Evolutionary conservation across 2,113 vertebrate species (phyloP), one percentile per base, ranked within the genome.

Genomic region (Marmota flaviventris): DNA sequence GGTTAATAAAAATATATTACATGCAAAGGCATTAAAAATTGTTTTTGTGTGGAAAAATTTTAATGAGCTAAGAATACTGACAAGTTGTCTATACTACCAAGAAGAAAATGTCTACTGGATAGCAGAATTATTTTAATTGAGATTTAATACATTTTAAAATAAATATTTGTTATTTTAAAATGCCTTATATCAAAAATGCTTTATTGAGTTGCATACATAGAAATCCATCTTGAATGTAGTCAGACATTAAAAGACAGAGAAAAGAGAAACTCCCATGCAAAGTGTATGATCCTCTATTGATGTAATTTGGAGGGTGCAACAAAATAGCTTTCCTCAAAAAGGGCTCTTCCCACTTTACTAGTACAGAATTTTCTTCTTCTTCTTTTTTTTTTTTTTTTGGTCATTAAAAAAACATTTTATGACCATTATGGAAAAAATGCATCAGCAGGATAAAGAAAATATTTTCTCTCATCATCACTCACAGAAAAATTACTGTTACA

Each of bases 71-170:
- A 65, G 75, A 72, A 58, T 85, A 58, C 4, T 39, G 34, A 61
- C 2, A 51, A n/a, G 2, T 93, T 93, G 10, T 83, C 5, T 63
- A 16, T 81, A 87, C 72, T 75, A 75, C 8, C 11, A 70, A 87
- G 51, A 8, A 75, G 63, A 89, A 93, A 92, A 86, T 77, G 37
- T 69, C 53, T 53, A 65, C 67, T 1, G 12, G 76, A 13, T 86
- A 53, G 53, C n/a, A 85, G 51, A 75, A 82, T 22, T 32, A 45
- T 94, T 94, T 89, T 89, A 58, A 91, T 58, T 88, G 70, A 85
- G 37, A 81, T 77, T 89, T 96, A 61, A 87, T 81, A 56, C 24
- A 78, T 84, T 92, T 92, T 78, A 92, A 95, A 88, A 78, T 63
- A 89, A 96, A 42, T 5, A 78, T 25, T 48, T 89, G 27, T 83